These are phyloP conservation scores for Pristionchus japonicus DNA, from an alignment of 2,888 invertebrate genomes.

Conservation along the genomic window DNA sequence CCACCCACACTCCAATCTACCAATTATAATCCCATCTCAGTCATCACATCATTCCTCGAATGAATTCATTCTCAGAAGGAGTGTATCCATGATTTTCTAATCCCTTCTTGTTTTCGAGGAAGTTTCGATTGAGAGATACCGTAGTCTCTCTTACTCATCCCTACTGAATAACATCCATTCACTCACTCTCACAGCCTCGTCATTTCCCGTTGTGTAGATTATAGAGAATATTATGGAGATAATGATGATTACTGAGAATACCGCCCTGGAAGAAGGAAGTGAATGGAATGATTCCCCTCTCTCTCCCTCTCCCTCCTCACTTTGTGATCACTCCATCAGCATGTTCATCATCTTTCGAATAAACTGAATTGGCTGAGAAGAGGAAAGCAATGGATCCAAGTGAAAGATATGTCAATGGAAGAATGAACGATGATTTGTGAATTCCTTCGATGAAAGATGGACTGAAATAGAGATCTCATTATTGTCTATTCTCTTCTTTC, in stretches of 20 bases:
- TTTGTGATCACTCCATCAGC: constrained; percentile 6
- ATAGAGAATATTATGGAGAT: neutral
- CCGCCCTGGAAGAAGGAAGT: neutral
- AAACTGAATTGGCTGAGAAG: constrained; percentile 7
- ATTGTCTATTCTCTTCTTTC: neutral
- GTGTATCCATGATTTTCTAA: neutral
- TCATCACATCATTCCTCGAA: too few species aligned
- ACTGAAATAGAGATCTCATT: neutral
- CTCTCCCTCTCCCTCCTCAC: too few species aligned
- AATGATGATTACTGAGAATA: neutral
- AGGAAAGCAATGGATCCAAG: constrained; percentile 18
- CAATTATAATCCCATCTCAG: neutral
- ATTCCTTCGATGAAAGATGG: neutral
- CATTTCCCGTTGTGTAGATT: neutral
- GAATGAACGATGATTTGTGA: neutral
- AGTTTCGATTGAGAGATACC: neutral
- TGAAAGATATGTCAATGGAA: neutral
- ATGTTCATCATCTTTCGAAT: constrained; percentile 38
- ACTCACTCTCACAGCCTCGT: neutral
- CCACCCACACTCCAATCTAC: neutral
- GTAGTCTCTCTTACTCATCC: neutral
- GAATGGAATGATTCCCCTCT: neutral
- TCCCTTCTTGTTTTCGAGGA: neutral
- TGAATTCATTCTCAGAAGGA: neutral
- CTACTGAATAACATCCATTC: neutral